These are phyloP conservation scores for Euwallacea similis DNA, from an alignment of 1,140 invertebrate species.

Conservation along the genomic window DNA sequence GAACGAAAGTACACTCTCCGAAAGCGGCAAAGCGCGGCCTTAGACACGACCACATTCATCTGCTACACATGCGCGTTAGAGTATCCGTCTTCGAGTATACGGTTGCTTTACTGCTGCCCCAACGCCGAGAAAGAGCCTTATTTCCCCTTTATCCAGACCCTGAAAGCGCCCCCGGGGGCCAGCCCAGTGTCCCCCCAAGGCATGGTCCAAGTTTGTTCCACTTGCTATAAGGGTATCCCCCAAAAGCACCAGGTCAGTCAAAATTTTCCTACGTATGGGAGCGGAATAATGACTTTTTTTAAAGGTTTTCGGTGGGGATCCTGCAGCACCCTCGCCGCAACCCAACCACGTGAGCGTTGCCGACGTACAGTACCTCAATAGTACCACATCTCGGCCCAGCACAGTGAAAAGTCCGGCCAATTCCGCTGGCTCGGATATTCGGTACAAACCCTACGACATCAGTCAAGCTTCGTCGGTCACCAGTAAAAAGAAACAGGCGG, in stretches of 20 bases:
- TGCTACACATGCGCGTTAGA: slow-evolving; percentile 86
- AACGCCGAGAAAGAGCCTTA: slow-evolving; percentile 84
- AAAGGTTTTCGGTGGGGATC: slow-evolving; percentile 54
- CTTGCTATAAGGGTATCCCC: slow-evolving; percentile 80
- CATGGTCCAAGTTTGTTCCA: slow-evolving; percentile 82
- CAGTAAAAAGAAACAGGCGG: slow-evolving; percentile 56
- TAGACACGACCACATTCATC: slow-evolving; percentile 75
- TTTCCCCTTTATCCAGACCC: slow-evolving; percentile 81
- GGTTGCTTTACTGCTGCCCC: slow-evolving; percentile 80
- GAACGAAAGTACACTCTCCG: slow-evolving; percentile 79
- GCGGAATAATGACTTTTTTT: not conserved
- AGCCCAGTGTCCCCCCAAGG: slow-evolving; percentile 81
- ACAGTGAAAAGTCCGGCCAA: slow-evolving; percentile 60
- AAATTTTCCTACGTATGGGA: not conserved
- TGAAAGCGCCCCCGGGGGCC: slow-evolving; percentile 78
- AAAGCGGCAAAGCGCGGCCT: slow-evolving; percentile 67
- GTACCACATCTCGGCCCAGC: slow-evolving; percentile 56
- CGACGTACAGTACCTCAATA: slow-evolving; percentile 53
- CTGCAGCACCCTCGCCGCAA: slow-evolving; percentile 34
- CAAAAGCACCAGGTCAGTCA: slow-evolving; percentile 71
- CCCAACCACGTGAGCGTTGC: slow-evolving; percentile 50
- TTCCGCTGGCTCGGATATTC: slow-evolving; percentile 60
- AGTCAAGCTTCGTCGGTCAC: slow-evolving; percentile 59
- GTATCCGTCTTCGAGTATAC: slow-evolving; percentile 73
- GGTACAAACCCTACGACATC: slow-evolving; percentile 75